A percentile compares a stretch with the other conserved stretches of the same genome.
phyloP scores from a whole-genome alignment of 2,888 invertebrate genomes.

The Aspidiotus destructor region DNA sequence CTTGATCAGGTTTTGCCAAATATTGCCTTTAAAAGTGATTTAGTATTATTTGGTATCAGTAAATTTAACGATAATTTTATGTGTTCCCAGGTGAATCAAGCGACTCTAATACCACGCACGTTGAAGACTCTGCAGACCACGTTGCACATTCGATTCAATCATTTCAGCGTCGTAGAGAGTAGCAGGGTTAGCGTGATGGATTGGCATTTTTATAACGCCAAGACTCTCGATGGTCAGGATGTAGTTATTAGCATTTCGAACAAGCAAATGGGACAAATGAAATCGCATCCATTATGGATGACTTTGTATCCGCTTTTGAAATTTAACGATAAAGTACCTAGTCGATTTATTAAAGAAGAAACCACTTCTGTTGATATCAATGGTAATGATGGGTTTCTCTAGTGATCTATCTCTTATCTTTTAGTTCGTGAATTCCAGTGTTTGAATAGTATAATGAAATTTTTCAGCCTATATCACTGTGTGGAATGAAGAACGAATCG shows the following conservation, averaged over 20 bases:
- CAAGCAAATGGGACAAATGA: constrained; percentile 15
- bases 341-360: constrained; percentile 22
- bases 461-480: constrained; percentile 35
- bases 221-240: constrained; percentile 33
- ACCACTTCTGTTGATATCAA: constrained; percentile 8
- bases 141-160: constrained; percentile 28
- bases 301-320: constrained; percentile 32
- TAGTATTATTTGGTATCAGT: neutral
- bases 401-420: neutral
- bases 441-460: neutral
- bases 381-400: neutral
- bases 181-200: constrained; percentile 32
- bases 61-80: constrained; percentile 1
- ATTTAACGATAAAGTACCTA: constrained; percentile 34
- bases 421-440: neutral
- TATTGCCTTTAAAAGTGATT: neutral
- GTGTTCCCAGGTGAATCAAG: constrained; percentile 33
- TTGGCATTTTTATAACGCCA: constrained; percentile 35
- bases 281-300: constrained; percentile 19
- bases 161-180: constrained; percentile 34
- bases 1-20: constrained; percentile 55
- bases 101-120: constrained; percentile 32
- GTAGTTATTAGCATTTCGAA: constrained; percentile 34
- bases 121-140: constrained; percentile 29
- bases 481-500: constrained; percentile 36